Evolutionary conservation across 2,113 vertebrate genomes (phyloP).

Genomic region (Oryzias javanicus): DNA sequence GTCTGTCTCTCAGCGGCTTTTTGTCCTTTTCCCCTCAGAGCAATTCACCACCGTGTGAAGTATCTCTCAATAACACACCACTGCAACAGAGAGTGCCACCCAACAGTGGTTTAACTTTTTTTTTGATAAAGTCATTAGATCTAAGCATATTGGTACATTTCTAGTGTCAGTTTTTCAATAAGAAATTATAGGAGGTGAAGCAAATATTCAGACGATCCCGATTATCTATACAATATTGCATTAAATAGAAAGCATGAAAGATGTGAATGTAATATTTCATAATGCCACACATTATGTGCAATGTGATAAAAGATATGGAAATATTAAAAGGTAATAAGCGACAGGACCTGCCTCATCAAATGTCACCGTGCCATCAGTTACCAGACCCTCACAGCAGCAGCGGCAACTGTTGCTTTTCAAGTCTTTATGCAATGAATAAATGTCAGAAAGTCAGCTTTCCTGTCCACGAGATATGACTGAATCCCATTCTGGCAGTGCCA

Average conservation of each 20-base stretch:
- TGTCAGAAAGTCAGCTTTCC: conserved; percentile 13
- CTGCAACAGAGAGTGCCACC: background rate
- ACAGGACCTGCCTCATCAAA: background rate
- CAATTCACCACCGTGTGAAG: conserved; percentile 41
- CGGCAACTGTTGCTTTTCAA: conserved; percentile 12
- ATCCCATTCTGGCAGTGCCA: conserved; percentile 17
- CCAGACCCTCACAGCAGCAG: background rate
- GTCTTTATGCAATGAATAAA: conserved; percentile 22
- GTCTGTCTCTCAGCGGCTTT: conserved; percentile 63
- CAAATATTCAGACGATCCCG: too few species aligned
- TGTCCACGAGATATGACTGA: conserved; percentile 18
- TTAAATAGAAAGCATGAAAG: background rate
- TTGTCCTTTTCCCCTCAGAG: conserved; percentile 60
- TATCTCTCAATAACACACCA: conserved; percentile 28
- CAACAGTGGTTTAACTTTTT: background rate
- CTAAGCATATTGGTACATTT: too few species aligned
- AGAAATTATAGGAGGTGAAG: too few species aligned
- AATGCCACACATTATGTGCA: background rate
- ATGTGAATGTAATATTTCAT: background rate
- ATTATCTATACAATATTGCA: background rate
- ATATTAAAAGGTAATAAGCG: conserved; percentile 2
- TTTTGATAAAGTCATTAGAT: background rate
- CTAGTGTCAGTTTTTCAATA: too few species aligned
- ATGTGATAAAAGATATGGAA: background rate
- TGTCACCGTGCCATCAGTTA: conserved; percentile 2